Evolutionary conservation across 2,113 vertebrate species (phyloP), one percentile per base, ranked within the genome.

Genomic region (Corythoichthys haematopterus): DNA sequence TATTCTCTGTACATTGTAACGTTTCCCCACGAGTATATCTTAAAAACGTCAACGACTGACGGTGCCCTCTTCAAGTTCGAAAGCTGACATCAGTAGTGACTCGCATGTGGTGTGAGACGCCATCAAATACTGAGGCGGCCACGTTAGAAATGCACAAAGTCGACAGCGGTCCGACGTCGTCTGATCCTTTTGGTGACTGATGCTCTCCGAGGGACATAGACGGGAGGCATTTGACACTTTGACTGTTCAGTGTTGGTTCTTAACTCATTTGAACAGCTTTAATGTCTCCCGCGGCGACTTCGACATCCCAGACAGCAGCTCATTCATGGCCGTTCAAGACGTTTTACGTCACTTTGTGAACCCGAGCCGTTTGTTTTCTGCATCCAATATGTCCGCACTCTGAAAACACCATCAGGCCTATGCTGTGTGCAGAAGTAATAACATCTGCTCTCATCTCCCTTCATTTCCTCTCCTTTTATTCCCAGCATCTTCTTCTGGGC

Each of bases 81-180:
- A 68, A 74, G 50, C 67, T 0, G 37, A 37, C 28, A 71, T 68
- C 69, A 74, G 69, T 68, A 79, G 65, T 66, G 38, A 6, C 9
- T 43, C 9, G 40, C 2, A 8, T 47, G 70, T 72, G 6, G 40
- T 59, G 43, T 59, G 77, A 72, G 75, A 60, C 53, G 53, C 40
- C 66, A 85, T 89, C 67, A 89, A 85, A 88, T 84, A 88, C 84
- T 88, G 64, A 89, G 73, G 76, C 0, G 2, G 2, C 46, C 0
- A 2, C 71, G 79, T 89, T 82, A 82, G 85, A 84, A 80, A 86
- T 82, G 75, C 68, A 84, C 0, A 47, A 77, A 58, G 78, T 84
- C 84, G 83, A 82, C 78, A 78, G 83, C 66, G 50, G 52, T 48
- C 66, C 48, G 68, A 71, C 78, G 70, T 80, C 75, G 20, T 79